Conservation (phyloP, 1,140 invertebrate species). For the Meloidogyne floridensis region DNA sequence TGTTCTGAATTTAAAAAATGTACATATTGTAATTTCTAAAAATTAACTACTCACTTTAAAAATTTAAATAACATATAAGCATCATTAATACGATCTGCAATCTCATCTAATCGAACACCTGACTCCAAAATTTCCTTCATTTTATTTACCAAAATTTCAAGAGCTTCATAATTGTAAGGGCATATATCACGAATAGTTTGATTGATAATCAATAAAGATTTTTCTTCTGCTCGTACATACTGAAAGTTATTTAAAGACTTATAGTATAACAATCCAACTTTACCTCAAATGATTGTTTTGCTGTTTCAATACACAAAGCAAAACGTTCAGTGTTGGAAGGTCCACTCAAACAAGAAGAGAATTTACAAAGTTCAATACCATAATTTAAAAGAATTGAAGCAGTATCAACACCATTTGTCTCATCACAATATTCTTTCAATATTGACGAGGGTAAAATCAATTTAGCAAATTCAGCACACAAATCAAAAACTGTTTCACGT, state of each 20-base stretch:
- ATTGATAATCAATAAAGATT: not conserved
- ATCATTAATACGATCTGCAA: conserved; percentile 20
- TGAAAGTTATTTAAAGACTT: conserved; percentile 10
- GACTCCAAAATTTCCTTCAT: conserved; percentile 15
- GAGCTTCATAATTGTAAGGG: conserved; percentile 40
- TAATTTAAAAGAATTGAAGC: conserved; percentile 24
- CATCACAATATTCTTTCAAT: conserved; percentile 31
- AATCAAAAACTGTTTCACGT: conserved; percentile 27
- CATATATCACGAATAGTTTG: conserved; percentile 24
- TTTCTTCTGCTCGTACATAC: conserved; percentile 8
- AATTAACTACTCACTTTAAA: conserved; percentile 22
- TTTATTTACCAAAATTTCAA: conserved; percentile 35
- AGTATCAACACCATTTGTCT: conserved; percentile 11
- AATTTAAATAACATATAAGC: conserved; percentile 23
- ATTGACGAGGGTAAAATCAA: conserved; percentile 32
- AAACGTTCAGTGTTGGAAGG: conserved; percentile 23
- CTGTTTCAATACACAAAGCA: conserved; percentile 27
- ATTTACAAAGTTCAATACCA: conserved; percentile 37
- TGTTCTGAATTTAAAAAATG: conserved; percentile 27
- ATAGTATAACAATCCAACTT: not conserved
- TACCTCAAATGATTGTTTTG: conserved; percentile 21
- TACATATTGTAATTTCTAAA: not conserved
- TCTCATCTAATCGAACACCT: not conserved
- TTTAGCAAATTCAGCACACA: conserved; percentile 39
- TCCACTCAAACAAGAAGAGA: conserved; percentile 22